Percentiles rank a stretch among this genome's conserved stretches.
These are phyloP conservation scores for Drosophila novamexicana DNA, from an alignment of 1,140 invertebrate genomes.

Conservation along the genomic window DNA sequence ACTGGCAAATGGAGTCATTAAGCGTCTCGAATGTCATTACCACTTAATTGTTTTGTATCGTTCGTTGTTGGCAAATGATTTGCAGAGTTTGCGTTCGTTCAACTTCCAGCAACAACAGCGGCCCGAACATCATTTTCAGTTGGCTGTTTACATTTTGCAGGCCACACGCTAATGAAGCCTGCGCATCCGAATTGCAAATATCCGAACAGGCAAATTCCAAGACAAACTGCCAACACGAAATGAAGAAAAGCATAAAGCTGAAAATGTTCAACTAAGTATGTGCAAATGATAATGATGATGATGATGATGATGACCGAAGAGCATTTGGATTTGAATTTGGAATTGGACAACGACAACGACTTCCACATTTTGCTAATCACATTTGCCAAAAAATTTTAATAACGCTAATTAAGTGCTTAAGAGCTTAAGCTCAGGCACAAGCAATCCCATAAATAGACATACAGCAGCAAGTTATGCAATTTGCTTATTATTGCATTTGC, in stretches of 20 bases:
- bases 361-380: conserved; percentile 37
- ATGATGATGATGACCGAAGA: not conserved
- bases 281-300: conserved; percentile 40
- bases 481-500: conserved; percentile 11
- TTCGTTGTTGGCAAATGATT: conserved; percentile 21
- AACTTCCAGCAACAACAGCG: conserved; percentile 10
- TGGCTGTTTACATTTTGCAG: conserved; percentile 11
- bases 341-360: conserved; percentile 5
- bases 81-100: conserved; percentile 38
- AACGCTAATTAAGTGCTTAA: conserved; percentile 65
- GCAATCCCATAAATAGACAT: not conserved
- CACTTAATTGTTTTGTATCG: conserved; percentile 37
- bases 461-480: conserved; percentile 29
- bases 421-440: conserved; percentile 22
- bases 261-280: conserved; percentile 25
- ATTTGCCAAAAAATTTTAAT: conserved; percentile 69
- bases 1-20: conserved; percentile 43
- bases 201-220: conserved; percentile 11
- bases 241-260: not conserved
- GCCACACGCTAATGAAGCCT: conserved; percentile 3
- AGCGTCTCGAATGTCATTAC: conserved; percentile 42
- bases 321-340: not conserved
- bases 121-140: not conserved
- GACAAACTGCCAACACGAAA: not conserved
- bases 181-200: conserved; percentile 28